Percentiles rank a stretch among this genome's conserved stretches.
These are phyloP conservation scores for Nomada ferruginata DNA, from an alignment of 2,888 invertebrate species.

Conservation along the genomic window DNA sequence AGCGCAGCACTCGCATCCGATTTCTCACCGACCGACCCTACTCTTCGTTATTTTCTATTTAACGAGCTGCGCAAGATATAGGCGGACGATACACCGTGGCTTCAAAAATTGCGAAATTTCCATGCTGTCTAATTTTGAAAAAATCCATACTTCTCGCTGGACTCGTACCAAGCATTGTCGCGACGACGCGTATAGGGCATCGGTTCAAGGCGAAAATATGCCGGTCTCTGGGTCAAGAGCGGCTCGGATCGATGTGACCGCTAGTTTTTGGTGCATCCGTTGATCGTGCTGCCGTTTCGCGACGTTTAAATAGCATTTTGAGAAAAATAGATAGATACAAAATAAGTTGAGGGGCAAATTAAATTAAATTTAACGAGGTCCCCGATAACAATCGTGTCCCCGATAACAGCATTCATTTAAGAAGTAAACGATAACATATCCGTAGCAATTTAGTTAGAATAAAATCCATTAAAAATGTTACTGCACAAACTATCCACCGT, in stretches of 20 bases:
- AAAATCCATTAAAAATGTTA: no score
- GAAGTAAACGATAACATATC: no score
- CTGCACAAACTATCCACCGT: no score
- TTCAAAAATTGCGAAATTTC: not conserved
- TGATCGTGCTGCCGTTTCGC: conserved; percentile 1
- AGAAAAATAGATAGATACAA: no score
- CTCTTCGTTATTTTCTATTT: not conserved
- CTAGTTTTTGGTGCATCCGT: conserved; percentile 10
- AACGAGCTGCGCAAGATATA: not conserved
- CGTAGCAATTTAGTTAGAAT: no score
- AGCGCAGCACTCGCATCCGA: not conserved
- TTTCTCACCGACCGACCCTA: not conserved
- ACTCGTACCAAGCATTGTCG: conserved; percentile 36
- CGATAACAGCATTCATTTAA: no score
- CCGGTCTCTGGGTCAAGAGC: conserved; percentile 62
- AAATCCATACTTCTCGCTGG: conserved; percentile 6
- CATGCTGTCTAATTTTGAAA: not conserved
- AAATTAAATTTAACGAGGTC: not conserved
- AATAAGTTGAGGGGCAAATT: no score
- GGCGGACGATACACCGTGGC: no score
- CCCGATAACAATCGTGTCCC: no score
- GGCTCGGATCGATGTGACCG: conserved; percentile 33
- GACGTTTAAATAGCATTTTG: not conserved
- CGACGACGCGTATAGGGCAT: conserved; percentile 32
- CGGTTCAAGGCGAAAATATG: conserved; percentile 47